These are phyloP conservation scores for Meda fulgida DNA, from an alignment of 2,797 vertebrate species.

Conservation along the genomic window DNA sequence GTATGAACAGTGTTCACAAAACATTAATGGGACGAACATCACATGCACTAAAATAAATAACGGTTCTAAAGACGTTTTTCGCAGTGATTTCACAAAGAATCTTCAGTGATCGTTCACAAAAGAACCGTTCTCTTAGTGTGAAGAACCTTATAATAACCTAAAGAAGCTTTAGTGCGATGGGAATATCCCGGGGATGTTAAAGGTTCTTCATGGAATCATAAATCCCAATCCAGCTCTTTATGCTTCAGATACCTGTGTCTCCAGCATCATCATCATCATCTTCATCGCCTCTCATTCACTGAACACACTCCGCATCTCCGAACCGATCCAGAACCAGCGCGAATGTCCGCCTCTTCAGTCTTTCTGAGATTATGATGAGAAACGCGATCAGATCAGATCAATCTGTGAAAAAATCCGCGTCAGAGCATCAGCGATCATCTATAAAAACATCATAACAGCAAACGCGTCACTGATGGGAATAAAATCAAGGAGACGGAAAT, in stretches of 20 bases:
- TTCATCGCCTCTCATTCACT: constrained; percentile 28
- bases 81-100: not conserved
- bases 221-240: not conserved
- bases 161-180: not conserved
- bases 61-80: too few species aligned
- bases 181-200: not conserved
- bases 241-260: constrained; percentile 65
- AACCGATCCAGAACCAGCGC: not conserved
- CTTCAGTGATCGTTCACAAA: too few species aligned
- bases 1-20: too few species aligned
- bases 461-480: not conserved
- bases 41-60: too few species aligned
- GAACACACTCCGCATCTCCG: not conserved
- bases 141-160: not conserved
- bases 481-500: not conserved
- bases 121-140: not conserved
- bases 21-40: too few species aligned
- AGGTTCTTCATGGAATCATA: not conserved
- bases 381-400: not conserved
- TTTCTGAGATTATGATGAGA: not conserved
- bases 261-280: constrained; percentile 72
- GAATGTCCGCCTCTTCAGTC: too few species aligned
- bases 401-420: not conserved
- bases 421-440: not conserved
- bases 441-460: not conserved